These are phyloP conservation scores for Iphiclides podalirius DNA, from an alignment of 2,888 invertebrate species.

Conservation along the genomic window DNA sequence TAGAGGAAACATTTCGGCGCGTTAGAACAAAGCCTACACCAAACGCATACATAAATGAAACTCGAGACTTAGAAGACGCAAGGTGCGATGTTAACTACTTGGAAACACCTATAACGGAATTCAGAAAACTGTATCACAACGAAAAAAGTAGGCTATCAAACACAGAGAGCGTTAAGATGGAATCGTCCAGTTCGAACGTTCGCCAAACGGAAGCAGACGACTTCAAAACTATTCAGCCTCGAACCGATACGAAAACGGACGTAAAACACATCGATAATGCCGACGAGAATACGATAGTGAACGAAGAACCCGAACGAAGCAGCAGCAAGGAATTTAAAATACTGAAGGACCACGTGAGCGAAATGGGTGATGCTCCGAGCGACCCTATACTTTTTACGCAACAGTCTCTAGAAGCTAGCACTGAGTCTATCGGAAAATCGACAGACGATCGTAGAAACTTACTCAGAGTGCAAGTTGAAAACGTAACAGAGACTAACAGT, in stretches of 20 bases:
- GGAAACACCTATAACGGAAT: conserved; percentile 58
- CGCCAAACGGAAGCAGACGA: not conserved
- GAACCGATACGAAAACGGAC: not conserved
- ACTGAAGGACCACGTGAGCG: conserved; percentile 44
- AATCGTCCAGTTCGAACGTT: too few species aligned
- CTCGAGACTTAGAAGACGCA: conserved; percentile 22
- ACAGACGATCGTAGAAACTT: conserved; percentile 33
- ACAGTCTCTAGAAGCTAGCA: not conserved
- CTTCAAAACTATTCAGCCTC: not conserved
- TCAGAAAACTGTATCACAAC: conserved; percentile 57
- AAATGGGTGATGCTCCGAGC: conserved; percentile 38
- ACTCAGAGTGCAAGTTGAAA: conserved; percentile 50
- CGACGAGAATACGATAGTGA: conserved; percentile 18
- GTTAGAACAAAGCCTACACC: conserved; percentile 43
- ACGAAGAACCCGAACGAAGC: conserved; percentile 28
- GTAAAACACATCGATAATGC: conserved; percentile 21
- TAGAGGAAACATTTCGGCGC: conserved; percentile 36
- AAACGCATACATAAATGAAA: conserved; percentile 26
- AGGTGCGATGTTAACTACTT: conserved; percentile 42
- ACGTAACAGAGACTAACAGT: conserved; percentile 36
- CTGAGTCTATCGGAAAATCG: too few species aligned
- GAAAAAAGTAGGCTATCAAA: conserved; percentile 25
- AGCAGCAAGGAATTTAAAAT: conserved; percentile 44
- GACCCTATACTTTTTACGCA: conserved; percentile 1
- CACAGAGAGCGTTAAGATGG: conserved; percentile 1